Base-by-base conservation (phyloP, 2,888 invertebrate species). In the Acholoe squamosa region DNA sequence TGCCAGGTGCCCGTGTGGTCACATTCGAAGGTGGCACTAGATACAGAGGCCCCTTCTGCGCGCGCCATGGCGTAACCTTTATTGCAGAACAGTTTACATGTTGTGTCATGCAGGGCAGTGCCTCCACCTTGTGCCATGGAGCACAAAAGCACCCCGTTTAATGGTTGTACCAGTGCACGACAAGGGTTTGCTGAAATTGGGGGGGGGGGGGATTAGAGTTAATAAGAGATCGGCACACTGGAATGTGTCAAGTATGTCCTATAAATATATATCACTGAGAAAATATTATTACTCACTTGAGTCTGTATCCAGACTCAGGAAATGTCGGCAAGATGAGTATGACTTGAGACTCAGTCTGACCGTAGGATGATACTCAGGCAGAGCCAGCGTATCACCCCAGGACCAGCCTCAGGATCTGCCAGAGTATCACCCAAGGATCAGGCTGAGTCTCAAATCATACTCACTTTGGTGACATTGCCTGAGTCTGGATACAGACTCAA, bases 111-210 rank as follows among this genome's bases (percentile, higher is more conserved):
- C 34, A 61, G 25, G 5, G 90, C 28, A 22, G 54, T 89, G 31
- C 90, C 92, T 12, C 92, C 92, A 22, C 92, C 91, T 7, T 91
- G 91, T 28, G 91, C 90, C 34, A 91, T 90, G 14, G 92, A 92
- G 51, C 92, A 92, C 76, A 92, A 61, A 77, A 92, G 90, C 52
- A 90, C 86, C 33, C 92, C 92, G 71, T 92, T 91, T 67, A 61
- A 71, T 22, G 92, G 92, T 80, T 91, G 90, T n/a, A 84, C 33
- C 89, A 92, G 91, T 10, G 90, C 43, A 25, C 91, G 91, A 71
- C 92, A 92, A 10, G 92, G 92, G 84, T 92, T 92, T 51, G 92
- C 92, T 92, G 91, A 33, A 80, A 80, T 43, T n/a, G 19, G 19
- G 19, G 61, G 14, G 54, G n/a, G n/a, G n/a, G 43, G 10, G 10